Conservation (phyloP, 2,113 vertebrate species). For the Ondatra zibethicus region DNA sequence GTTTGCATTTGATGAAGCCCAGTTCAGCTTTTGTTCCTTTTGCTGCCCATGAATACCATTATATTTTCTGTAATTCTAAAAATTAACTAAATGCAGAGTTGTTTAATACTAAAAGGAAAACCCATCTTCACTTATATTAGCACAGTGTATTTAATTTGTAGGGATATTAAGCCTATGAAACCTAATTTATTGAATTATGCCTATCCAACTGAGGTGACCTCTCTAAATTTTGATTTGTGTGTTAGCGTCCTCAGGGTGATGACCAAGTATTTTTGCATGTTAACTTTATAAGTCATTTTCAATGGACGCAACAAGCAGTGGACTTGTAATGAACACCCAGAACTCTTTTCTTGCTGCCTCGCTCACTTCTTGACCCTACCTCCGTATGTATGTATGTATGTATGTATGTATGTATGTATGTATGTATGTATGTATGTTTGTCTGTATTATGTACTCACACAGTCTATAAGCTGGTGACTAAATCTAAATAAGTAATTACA, state of each 20-base stretch:
- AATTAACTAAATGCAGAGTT: conserved; percentile 16
- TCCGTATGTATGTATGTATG: not conserved
- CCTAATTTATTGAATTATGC: conserved; percentile 27
- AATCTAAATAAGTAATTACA: conserved; percentile 38
- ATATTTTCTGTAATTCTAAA: conserved; percentile 44
- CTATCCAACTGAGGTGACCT: not conserved
- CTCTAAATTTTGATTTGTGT: not conserved
- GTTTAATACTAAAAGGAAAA: conserved; percentile 51
- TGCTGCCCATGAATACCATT: not conserved
- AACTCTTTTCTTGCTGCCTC: not conserved
- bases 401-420: not conserved
- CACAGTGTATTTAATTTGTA: conserved; percentile 35
- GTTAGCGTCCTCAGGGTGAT: not conserved
- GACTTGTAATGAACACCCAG: not conserved
- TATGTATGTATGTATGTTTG: not conserved
- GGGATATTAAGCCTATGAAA: conserved; percentile 3
- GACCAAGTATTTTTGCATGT: not conserved
- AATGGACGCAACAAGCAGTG: not conserved
- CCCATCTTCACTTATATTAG: not conserved
- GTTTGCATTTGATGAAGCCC: not conserved
- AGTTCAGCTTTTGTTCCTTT: not conserved
- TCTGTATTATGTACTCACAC: not conserved
- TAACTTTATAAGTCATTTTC: conserved; percentile 7
- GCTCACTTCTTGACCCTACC: not conserved
- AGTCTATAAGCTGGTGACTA: not conserved